Evolutionary conservation across 1,140 invertebrate genomes (phyloP), one percentile per base, ranked within the genome.

Genomic region (Drosophila ironensis): DNA sequence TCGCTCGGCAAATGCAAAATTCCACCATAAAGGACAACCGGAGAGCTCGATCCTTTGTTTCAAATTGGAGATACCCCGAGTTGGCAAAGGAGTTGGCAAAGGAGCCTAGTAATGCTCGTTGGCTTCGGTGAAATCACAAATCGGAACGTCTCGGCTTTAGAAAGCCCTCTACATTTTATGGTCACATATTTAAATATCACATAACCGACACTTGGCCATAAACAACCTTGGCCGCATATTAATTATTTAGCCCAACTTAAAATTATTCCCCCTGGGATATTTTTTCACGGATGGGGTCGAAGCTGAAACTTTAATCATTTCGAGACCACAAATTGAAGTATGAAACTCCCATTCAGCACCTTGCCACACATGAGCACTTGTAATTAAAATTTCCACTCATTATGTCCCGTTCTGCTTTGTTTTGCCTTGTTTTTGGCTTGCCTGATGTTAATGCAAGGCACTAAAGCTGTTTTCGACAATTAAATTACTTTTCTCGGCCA

Each of bases 321-420:
- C 12, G 28, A 40, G 53, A 40, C 40, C 33, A 45, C 9, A 66
- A 48, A 17, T 46, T 25, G 28, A 12, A 41, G 28, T 7, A 25
- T n/a, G 19, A 46, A 40, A 44, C 37, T 35, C 30, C n/a, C 22
- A 44, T 16, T 42, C 24, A 30, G 40, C 16, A 33, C 56, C 22
- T 57, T 54, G 64, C 77, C 77, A 54, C 77, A 81, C 72, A 56
- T 38, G 61, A 77, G 77, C 56, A 70, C 78, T 77, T 84, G 63
- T 84, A 82, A 82, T 82, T 84, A 82, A 73, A 84, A 82, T 82
- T 82, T 82, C 57, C 63, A 84, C 73, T 84, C 73, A 73, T 82
- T 84, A 82, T 73, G 73, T 73, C 48, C 70, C 69, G 12, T 52
- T 46, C 57, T 71, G 27, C 3, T 17, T 46, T 41, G 11, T 68